Evolutionary conservation across 1,140 invertebrate genomes (phyloP), one percentile per base, ranked within the genome.

Genomic region (Sarcophaga bullata): DNA sequence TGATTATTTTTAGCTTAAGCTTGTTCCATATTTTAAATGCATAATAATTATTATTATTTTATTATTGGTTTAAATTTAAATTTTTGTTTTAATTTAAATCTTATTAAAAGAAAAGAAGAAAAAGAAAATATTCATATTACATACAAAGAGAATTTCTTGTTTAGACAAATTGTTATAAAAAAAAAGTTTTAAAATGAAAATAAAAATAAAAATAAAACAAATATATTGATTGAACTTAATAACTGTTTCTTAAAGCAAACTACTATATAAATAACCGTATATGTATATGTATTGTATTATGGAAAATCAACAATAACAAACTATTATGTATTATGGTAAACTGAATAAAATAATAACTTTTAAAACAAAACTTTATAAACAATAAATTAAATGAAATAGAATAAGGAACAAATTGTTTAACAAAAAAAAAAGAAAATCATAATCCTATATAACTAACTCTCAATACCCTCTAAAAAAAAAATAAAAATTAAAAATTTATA

Each of bases 161-260:
- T 50, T 54, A 80, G 52, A 49, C 46, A 80, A 50, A 25, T 50
- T 58, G 47, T 80, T 80, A 80, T 8, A 48, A 80, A 80, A 80
- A 80, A 49, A 13, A 80, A 15, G 11, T 37, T 46, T 46, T 46
- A 80, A 19, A 80, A 80, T 6, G 3, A 58, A 58, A 37, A 37
- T 37, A 37, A 37, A 37, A 37, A 37, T 37, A 37, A 37, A 37
- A 37, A 37, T 2, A 37, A 37, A 37, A 37, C 25, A 37, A 37
- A 37, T n/a, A 37, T 37, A 37, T 37, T 2, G 1, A 37, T 37
- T 37, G 25, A 37, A 37, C 25, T 37, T 37, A 37, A 37, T 37
- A 37, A 37, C 25, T 37, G 25, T 37, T 37, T 37, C 25, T 37
- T 37, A 37, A 37, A 37, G 25, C 25, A 37, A 37, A 37, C 25